Evolutionary conservation across 1,140 invertebrate species (phyloP).

Genomic region (Caenorhabditis remanei): DNA sequence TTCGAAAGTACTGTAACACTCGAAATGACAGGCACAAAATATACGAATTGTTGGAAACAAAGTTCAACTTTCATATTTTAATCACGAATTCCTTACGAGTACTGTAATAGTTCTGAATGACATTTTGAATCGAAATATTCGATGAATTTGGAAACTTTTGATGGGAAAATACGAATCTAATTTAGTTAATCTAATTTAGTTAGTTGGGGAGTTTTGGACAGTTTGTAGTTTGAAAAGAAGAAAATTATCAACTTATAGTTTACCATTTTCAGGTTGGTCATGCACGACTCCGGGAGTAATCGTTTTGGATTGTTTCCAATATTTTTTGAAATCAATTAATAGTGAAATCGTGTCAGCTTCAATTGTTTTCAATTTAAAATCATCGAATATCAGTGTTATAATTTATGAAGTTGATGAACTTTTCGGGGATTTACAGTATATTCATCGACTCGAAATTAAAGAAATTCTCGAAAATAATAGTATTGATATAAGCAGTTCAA

Average conservation of each 20-base stretch:
- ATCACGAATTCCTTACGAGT: background rate
- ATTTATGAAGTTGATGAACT: constrained; percentile 21
- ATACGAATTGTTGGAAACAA: background rate
- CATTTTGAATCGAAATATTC: background rate
- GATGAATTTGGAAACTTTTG: background rate
- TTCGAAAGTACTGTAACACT: background rate
- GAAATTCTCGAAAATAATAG: background rate
- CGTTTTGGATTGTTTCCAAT: constrained; percentile 12
- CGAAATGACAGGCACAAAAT: background rate
- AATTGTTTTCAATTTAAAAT: background rate
- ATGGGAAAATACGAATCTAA: too few relatives aligned
- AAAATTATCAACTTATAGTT: background rate
- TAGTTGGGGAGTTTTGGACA: too few relatives aligned
- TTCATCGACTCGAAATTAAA: constrained; percentile 3
- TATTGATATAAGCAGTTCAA: background rate
- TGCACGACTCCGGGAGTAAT: background rate
- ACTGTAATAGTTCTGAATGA: constrained; percentile 6
- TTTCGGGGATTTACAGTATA: background rate
- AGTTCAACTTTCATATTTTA: constrained; percentile 1
- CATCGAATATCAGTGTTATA: background rate
- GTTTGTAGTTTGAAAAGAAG: too few relatives aligned
- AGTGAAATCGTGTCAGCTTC: background rate
- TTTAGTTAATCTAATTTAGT: too few relatives aligned
- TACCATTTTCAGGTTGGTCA: background rate
- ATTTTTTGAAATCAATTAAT: background rate